These are phyloP conservation scores for Spea hammondii DNA, from an alignment of 2,797 vertebrate genomes.

Conservation along the genomic window DNA sequence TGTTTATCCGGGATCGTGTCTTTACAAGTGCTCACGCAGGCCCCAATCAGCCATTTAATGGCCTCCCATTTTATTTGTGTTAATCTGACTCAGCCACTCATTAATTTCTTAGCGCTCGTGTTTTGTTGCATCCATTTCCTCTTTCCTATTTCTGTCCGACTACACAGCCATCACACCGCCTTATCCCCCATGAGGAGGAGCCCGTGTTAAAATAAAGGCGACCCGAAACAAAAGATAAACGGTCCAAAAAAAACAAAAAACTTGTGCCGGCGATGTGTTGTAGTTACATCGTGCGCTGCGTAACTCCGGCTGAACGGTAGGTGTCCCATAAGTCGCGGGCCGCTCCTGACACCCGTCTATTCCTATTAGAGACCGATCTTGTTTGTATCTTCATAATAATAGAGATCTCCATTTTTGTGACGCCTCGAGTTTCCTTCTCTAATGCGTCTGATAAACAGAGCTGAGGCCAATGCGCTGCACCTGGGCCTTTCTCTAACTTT, in stretches of 20 bases:
- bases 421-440: constrained; percentile 3
- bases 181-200: too few relatives aligned
- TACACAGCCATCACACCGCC: too few relatives aligned
- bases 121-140: too few relatives aligned
- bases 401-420: constrained; percentile 24
- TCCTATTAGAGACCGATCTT: not conserved
- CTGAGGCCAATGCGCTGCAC: not conserved
- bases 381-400: not conserved
- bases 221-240: too few relatives aligned
- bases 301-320: not conserved
- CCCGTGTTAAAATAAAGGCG: too few relatives aligned
- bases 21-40: not conserved
- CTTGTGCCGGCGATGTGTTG: not conserved
- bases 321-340: not conserved
- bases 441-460: not conserved
- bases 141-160: too few relatives aligned
- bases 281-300: not conserved
- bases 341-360: not conserved
- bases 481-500: not conserved
- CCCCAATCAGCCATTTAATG: constrained; percentile 2
- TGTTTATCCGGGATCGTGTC: not conserved
- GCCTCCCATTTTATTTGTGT: constrained; percentile 4
- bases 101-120: not conserved
- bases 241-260: too few relatives aligned
- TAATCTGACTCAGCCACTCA: not conserved